Conservation (phyloP, 2,113 vertebrate species). For the Ageneiosus marmoratus region DNA sequence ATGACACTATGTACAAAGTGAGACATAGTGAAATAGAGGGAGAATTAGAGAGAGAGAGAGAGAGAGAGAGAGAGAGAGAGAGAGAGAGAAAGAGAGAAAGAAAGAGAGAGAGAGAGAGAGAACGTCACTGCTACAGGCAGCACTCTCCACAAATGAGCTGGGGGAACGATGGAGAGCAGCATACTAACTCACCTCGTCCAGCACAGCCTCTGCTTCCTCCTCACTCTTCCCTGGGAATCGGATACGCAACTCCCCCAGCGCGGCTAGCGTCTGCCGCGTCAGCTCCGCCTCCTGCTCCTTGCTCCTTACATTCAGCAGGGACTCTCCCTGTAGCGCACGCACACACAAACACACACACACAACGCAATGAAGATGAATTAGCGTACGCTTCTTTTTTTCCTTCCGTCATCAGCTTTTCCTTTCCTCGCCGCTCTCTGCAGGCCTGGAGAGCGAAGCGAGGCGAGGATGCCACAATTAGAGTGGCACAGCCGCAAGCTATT, state of each 20-base stretch:
- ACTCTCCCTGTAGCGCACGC: slow-evolving; percentile 76
- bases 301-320: slow-evolving; percentile 81
- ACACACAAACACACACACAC: slow-evolving; percentile 37
- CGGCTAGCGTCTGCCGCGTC: slow-evolving; percentile 84
- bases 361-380: slow-evolving; percentile 61
- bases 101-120: neutral
- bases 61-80: slow-evolving; percentile 16
- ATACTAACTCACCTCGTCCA: slow-evolving; percentile 85
- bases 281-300: slow-evolving; percentile 90
- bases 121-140: neutral
- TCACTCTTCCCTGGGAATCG: slow-evolving; percentile 92
- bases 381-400: slow-evolving; percentile 31
- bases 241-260: slow-evolving; percentile 90
- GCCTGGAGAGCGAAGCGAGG: slow-evolving; percentile 28
- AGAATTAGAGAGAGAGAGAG: slow-evolving; percentile 16
- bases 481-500: slow-evolving; percentile 24
- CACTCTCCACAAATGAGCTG: slow-evolving; percentile 45
- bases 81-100: slow-evolving; percentile 9
- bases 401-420: slow-evolving; percentile 51
- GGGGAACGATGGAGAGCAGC: slow-evolving; percentile 33
- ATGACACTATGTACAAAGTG: slow-evolving; percentile 42
- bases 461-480: slow-evolving; percentile 43
- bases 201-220: slow-evolving; percentile 87
- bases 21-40: slow-evolving; percentile 12
- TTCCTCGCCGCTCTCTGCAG: slow-evolving; percentile 12